Conservation (phyloP, 2,113 vertebrate species). For the Beaufortia kweichowensis region DNA sequence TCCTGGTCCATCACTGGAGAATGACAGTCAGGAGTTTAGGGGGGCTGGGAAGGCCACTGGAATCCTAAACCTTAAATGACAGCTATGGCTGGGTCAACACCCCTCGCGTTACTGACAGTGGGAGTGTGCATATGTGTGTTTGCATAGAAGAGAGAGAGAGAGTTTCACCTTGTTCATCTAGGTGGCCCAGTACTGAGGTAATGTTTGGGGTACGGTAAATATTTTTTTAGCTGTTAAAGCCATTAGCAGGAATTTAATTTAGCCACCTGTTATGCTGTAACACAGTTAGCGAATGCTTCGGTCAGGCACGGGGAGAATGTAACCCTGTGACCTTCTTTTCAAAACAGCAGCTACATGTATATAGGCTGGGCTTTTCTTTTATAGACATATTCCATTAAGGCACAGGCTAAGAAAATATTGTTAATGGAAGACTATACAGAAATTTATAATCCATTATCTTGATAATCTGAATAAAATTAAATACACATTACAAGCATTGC, state of each 20-base stretch:
- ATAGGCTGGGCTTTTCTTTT: neutral
- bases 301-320: neutral
- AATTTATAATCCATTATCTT: no score
- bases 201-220: slow-evolving; percentile 50
- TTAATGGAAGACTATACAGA: no score
- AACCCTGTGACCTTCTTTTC: slow-evolving; percentile 13
- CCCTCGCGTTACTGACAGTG: slow-evolving; percentile 62
- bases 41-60: slow-evolving; percentile 27
- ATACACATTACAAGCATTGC: no score
- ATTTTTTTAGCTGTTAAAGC: slow-evolving; percentile 70
- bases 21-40: slow-evolving; percentile 59
- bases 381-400: neutral
- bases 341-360: slow-evolving; percentile 2
- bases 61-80: slow-evolving; percentile 72
- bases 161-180: slow-evolving; percentile 30
- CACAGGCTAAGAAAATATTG: no score
- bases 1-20: slow-evolving; percentile 55
- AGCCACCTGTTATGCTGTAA: slow-evolving; percentile 47
- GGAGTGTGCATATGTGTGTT: slow-evolving; percentile 44
- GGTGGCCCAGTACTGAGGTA: slow-evolving; percentile 30
- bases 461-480: no score
- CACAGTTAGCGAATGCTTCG: slow-evolving; percentile 1
- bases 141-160: neutral
- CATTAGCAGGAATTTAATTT: slow-evolving; percentile 63
- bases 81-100: slow-evolving; percentile 74